Base-by-base conservation (phyloP, 2,888 invertebrate genomes). In the Leucoma salicis region DNA sequence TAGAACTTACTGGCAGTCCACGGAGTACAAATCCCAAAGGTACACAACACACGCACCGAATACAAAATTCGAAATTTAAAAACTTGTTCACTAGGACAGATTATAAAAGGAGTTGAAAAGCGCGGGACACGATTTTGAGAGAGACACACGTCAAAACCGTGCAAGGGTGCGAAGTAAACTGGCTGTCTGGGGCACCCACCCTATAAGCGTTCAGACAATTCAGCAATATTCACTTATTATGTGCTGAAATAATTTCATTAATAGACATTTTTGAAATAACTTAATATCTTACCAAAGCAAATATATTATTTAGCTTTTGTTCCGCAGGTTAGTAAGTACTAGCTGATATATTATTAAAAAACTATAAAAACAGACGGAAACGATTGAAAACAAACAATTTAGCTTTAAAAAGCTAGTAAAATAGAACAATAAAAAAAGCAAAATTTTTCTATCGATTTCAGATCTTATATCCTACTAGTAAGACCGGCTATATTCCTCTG, bases 101-200 rank as follows among this genome's bases (percentile, higher is more conserved):
- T 33, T 35, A 42, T 46, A 41, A 34, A 43, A 39, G 24, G 34
- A n/a, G 4, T 45, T 28, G 35, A 42, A 49, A 61, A 64, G 55
- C 63, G 59, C 65, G 63, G 63, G 60, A 53, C 29, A 24, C 33
- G 28, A 8, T 27, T 46, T 46, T 35, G 27, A 36, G 44, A 32
- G 29, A 31, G 18, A 48, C 53, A 48, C 56, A 33, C 63, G 63
- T 49, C 47, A 44, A 31, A 27, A 31, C 46, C 41, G 48, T 37
- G 14, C 54, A 35, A 35, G 45, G 65, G 49, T 51, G 44, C 46
- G 50, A 43, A 35, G 42, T 40, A 57, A 60, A 63, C 63, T 63
- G 48, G 34, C 38, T 40, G 45, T 41, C 52, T 43, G 35, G 31
- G 47, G 45, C 5, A 40, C 35, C 44, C n/a, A 39, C 42, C 56